A percentile compares a stretch with the other conserved stretches of the same genome.
These are phyloP conservation scores for Amblyraja radiata DNA, from an alignment of 2,797 vertebrate genomes.

Conservation along the genomic window DNA sequence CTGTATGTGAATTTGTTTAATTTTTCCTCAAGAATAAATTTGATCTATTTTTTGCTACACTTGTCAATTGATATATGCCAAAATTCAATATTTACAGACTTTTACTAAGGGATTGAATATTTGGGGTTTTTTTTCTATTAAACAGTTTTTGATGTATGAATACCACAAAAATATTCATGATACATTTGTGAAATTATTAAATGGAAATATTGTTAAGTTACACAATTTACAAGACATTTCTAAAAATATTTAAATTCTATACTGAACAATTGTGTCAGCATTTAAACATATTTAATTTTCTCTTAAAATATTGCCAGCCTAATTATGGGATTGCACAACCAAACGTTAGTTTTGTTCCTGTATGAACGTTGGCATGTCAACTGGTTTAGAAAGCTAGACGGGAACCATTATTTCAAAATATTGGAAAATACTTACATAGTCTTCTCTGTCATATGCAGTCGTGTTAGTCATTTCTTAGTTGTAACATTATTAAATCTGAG, in stretches of 20 bases:
- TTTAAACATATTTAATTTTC: too few species aligned
- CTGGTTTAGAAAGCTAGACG: not conserved
- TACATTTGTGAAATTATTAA: not conserved
- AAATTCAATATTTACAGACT: not conserved
- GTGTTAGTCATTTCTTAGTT: not conserved
- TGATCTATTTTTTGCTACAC: not conserved
- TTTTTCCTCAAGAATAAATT: not conserved
- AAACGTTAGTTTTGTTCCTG: too few species aligned
- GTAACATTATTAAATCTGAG: not conserved
- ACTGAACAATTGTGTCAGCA: not conserved
- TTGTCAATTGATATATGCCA: not conserved
- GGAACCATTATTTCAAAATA: not conserved
- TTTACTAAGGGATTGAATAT: not conserved
- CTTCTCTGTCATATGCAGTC: not conserved
- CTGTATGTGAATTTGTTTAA: not conserved
- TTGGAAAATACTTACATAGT: not conserved
- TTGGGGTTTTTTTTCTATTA: not conserved
- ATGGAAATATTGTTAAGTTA: not conserved
- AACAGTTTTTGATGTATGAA: not conserved
- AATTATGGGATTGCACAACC: not conserved
- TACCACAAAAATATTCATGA: not conserved
- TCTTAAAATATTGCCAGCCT: not conserved
- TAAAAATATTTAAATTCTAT: not conserved
- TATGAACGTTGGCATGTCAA: not conserved
- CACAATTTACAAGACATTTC: not conserved